Evolutionary conservation across 2,113 vertebrate species (phyloP).

Genomic region (Esox niger): DNA sequence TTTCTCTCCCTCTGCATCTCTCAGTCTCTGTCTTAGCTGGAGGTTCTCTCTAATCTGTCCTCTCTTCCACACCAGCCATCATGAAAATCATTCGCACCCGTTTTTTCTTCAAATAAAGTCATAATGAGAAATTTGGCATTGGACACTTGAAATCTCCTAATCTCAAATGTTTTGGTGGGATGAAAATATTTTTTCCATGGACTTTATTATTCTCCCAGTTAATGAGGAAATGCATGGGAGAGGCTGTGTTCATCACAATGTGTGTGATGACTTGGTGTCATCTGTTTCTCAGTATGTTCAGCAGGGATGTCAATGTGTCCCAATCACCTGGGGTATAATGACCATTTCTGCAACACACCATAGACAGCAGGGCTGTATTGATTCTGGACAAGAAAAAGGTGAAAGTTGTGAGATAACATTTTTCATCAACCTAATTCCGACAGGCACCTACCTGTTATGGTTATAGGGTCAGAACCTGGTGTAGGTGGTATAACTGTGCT

Average conservation of each 20-base stretch:
- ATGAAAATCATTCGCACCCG: conserved; percentile 76
- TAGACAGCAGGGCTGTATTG: no score
- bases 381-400: no score
- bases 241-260: conserved; percentile 64
- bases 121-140: conserved; percentile 76
- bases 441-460: no score
- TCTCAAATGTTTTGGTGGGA: conserved; percentile 65
- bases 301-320: background rate
- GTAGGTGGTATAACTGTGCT: no score
- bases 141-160: conserved; percentile 69
- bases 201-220: conserved; percentile 67
- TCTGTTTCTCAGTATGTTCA: conserved; percentile 27
- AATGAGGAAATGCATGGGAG: conserved; percentile 71
- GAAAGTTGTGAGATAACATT: no score
- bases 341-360: no score
- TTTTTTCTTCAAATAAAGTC: conserved; percentile 80
- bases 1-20: conserved; percentile 17
- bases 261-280: conserved; percentile 48
- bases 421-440: no score
- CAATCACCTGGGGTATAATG: no score
- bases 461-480: no score
- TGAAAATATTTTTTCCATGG: conserved; percentile 51
- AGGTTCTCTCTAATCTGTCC: conserved; percentile 70
- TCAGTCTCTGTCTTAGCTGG: conserved; percentile 46
- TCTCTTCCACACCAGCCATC: conserved; percentile 70